phyloP scores from a whole-genome alignment of 2,797 vertebrate species.

The Trematomus bernacchii region DNA sequence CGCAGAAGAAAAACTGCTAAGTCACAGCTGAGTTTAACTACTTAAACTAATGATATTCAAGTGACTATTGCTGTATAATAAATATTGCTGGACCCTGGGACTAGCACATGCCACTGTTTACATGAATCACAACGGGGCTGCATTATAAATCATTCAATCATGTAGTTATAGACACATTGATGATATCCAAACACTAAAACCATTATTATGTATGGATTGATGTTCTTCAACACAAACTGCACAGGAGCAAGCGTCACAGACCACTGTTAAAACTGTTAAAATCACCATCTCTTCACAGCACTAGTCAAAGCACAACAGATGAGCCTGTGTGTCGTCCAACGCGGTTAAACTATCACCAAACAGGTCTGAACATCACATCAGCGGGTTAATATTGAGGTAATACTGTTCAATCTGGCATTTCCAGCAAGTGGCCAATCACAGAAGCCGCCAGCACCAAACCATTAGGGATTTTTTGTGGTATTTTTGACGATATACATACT shows the following conservation, averaged over 20 bases:
- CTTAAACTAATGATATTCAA: slow-evolving; percentile 63
- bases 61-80: slow-evolving; percentile 85
- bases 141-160: slow-evolving; percentile 48
- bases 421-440: slow-evolving; percentile 64
- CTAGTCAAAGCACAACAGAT: slow-evolving; percentile 72
- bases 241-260: slow-evolving; percentile 75
- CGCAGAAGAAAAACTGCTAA: slow-evolving; percentile 59
- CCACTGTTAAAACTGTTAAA: slow-evolving; percentile 73
- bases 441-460: slow-evolving; percentile 59
- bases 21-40: slow-evolving; percentile 71
- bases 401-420: slow-evolving; percentile 75
- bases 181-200: slow-evolving; percentile 61
- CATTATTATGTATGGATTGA: slow-evolving; percentile 41
- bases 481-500: slow-evolving; percentile 38
- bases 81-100: slow-evolving; percentile 83
- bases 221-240: slow-evolving; percentile 62
- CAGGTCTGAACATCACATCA: slow-evolving; percentile 78
- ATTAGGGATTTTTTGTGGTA: slow-evolving; percentile 39
- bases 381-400: slow-evolving; percentile 83
- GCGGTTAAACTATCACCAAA: slow-evolving; percentile 74
- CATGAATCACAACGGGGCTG: slow-evolving; percentile 51
- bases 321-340: slow-evolving; percentile 73
- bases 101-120: slow-evolving; percentile 68
- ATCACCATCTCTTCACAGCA: slow-evolving; percentile 74
- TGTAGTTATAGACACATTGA: slow-evolving; percentile 60